Percentiles rank a stretch among this genome's conserved stretches.
Evolutionary conservation across 2,797 vertebrate genomes (phyloP).

Genomic region (Glossophaga mutica): DNA sequence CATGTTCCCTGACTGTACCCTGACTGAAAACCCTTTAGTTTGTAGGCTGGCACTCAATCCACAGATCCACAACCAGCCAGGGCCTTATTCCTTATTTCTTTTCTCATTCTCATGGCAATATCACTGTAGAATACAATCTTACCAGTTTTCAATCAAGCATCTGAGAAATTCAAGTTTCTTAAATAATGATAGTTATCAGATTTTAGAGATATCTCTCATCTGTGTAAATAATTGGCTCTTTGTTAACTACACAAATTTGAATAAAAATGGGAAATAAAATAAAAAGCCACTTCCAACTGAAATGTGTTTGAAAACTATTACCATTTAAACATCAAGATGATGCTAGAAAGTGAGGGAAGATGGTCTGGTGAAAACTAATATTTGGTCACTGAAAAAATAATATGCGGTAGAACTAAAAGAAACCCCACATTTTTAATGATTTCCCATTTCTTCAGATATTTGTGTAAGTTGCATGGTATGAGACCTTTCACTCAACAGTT

Average conservation of each 20-base stretch:
- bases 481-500: not conserved
- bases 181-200: conserved; percentile 19
- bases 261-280: conserved; percentile 40
- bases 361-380: not conserved
- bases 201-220: conserved; percentile 5
- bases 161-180: conserved; percentile 24
- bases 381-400: too few relatives aligned
- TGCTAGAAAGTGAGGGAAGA: not conserved
- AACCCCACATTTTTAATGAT: not conserved
- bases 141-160: not conserved
- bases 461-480: not conserved
- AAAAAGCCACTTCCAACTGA: not conserved
- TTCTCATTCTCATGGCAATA: not conserved
- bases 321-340: not conserved
- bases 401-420: not conserved
- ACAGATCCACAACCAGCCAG: too few relatives aligned
- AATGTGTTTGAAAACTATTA: not conserved
- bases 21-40: too few relatives aligned
- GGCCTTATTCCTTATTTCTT: not conserved
- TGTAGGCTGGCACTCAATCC: too few relatives aligned
- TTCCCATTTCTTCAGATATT: not conserved
- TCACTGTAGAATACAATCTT: not conserved
- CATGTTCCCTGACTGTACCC: too few relatives aligned
- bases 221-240: conserved; percentile 32
- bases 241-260: conserved; percentile 1